A percentile compares a stretch with the other conserved stretches of the same genome.
Evolutionary conservation across 1,140 invertebrate species (phyloP).

Genomic region (Neotoxoptera formosana): DNA sequence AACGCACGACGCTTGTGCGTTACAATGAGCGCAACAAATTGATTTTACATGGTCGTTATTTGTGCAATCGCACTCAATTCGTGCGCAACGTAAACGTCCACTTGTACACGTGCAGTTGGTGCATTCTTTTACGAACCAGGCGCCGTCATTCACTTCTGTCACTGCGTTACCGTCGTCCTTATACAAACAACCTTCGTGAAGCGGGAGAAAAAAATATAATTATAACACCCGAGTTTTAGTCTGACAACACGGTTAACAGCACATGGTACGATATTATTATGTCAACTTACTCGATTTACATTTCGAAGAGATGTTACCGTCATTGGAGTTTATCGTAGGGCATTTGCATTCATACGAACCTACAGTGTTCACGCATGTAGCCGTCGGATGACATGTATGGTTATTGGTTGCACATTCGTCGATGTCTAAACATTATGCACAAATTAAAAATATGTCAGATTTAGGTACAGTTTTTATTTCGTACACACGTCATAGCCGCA

Average conservation of each 20-base stretch:
- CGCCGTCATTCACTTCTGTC: constrained; percentile 65
- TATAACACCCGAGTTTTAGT: not conserved
- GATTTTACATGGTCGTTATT: constrained; percentile 65
- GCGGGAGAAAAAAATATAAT: not conserved
- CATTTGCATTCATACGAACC: constrained; percentile 93
- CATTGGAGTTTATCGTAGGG: constrained; percentile 35
- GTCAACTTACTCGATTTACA: constrained; percentile 28
- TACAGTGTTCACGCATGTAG: constrained; percentile 87
- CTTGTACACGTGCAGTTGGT: constrained; percentile 69
- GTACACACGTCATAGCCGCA: not conserved
- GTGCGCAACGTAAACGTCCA: constrained; percentile 72
- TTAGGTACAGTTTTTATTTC: not conserved
- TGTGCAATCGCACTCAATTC: constrained; percentile 70
- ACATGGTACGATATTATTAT: not conserved
- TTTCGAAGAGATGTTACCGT: not conserved
- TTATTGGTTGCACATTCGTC: constrained; percentile 82
- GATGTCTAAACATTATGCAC: constrained; percentile 70
- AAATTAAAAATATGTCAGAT: not conserved
- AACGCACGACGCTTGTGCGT: constrained; percentile 73
- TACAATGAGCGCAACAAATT: constrained; percentile 81
- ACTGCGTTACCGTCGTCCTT: constrained; percentile 69
- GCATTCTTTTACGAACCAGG: constrained; percentile 68
- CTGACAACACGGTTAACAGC: not conserved
- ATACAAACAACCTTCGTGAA: constrained; percentile 69
- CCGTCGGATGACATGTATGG: constrained; percentile 75